These are phyloP conservation scores for Calameuta filiformis DNA, from an alignment of 2,888 invertebrate species.

Conservation along the genomic window DNA sequence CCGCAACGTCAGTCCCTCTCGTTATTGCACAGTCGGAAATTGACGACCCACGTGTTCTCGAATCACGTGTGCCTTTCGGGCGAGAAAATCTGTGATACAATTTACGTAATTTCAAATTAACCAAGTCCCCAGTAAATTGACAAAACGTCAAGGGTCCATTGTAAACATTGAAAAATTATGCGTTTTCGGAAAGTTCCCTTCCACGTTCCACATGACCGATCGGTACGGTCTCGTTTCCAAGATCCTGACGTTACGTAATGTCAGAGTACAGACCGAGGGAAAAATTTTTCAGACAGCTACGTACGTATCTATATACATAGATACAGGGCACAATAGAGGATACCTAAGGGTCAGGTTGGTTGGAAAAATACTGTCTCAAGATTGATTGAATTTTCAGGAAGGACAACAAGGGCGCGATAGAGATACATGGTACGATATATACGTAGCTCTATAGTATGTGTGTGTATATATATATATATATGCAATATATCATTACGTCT, in stretches of 20 bases:
- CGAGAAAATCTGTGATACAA: background rate
- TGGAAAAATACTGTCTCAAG: background rate
- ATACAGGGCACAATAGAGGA: background rate
- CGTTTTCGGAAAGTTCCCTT: background rate
- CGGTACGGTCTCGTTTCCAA: slow-evolving; percentile 24
- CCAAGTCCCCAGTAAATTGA: background rate
- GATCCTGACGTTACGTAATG: slow-evolving; percentile 29
- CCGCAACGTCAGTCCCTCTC: background rate
- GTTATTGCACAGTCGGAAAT: background rate
- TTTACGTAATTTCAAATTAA: background rate
- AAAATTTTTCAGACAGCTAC: background rate
- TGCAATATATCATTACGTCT: background rate
- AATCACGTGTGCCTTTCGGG: background rate
- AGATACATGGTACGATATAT: background rate
- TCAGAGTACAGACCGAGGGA: background rate
- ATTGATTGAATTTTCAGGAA: background rate
- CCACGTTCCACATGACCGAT: slow-evolving; percentile 23
- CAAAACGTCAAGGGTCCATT: background rate
- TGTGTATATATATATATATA: background rate
- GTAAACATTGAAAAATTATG: background rate
- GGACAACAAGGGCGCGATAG: background rate
- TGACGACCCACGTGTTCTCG: background rate
- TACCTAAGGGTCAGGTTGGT: background rate
- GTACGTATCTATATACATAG: background rate
- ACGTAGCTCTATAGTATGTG: background rate